Conservation (phyloP, 2,113 vertebrate species). For the Acrocephalus kingi region DNA sequence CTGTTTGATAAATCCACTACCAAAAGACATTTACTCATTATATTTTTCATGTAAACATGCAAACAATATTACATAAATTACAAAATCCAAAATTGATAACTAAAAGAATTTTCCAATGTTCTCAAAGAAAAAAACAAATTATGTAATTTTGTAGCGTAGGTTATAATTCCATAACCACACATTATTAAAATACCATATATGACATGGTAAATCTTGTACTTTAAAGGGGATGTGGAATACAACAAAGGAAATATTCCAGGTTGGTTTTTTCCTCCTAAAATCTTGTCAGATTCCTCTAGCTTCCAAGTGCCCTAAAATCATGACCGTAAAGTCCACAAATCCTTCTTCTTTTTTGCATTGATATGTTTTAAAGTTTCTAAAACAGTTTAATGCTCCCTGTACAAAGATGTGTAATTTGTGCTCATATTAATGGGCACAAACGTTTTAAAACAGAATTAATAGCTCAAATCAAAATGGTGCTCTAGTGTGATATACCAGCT, state of each 20-base stretch:
- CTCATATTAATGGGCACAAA: background rate
- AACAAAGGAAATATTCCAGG: background rate
- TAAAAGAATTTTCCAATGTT: background rate
- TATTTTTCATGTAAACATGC: background rate
- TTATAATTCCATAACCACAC: background rate
- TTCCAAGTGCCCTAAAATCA: background rate
- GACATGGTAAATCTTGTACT: background rate
- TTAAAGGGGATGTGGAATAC: background rate
- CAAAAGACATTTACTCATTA: background rate
- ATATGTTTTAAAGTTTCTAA: background rate
- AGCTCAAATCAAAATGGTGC: background rate
- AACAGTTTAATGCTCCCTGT: background rate
- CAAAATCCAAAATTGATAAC: background rate
- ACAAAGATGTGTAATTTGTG: background rate
- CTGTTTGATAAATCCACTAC: background rate
- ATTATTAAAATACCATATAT: background rate
- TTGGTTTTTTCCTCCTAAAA: background rate
- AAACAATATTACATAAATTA: background rate
- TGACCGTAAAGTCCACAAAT: background rate
- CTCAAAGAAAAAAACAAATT: background rate
- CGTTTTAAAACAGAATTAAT: background rate
- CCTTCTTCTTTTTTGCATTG: background rate
- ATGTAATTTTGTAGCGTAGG: background rate
- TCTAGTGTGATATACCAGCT: background rate
- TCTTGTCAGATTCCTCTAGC: background rate